These are phyloP conservation scores for Cantharis rustica DNA, from an alignment of 2,888 invertebrate genomes.

Conservation along the genomic window DNA sequence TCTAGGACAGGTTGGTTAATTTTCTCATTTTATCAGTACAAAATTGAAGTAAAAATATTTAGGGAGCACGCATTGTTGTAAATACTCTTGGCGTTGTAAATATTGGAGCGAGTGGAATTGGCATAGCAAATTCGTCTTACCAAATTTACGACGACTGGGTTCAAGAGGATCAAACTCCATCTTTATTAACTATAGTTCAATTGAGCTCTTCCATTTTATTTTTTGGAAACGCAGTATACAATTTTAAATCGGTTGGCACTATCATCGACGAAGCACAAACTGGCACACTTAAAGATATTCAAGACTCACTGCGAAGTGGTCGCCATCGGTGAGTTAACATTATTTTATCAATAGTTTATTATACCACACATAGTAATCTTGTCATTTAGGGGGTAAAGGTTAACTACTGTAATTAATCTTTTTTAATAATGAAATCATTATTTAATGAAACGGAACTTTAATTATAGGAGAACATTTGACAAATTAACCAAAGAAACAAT, in stretches of 20 bases:
- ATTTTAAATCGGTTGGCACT: conserved; percentile 28
- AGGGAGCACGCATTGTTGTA: conserved; percentile 28
- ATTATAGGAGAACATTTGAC: conserved; percentile 62
- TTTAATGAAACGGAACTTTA: background rate
- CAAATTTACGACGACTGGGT: conserved; percentile 30
- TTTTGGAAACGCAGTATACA: conserved; percentile 41
- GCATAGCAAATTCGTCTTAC: conserved; percentile 34
- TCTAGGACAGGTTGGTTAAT: conserved; percentile 55
- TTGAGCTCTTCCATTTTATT: conserved; percentile 40
- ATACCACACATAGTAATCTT: background rate
- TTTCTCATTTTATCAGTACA: background rate
- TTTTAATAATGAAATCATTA: background rate
- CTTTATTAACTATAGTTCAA: conserved; percentile 36
- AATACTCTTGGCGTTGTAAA: conserved; percentile 33
- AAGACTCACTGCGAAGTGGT: conserved; percentile 60
- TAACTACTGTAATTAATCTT: background rate
- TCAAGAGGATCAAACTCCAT: conserved; percentile 31
- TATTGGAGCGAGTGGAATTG: conserved; percentile 29
- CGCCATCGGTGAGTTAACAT: conserved; percentile 51
- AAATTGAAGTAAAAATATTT: background rate
- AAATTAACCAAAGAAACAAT: conserved; percentile 63
- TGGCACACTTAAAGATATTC: conserved; percentile 59
- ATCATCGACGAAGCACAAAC: conserved; percentile 60
- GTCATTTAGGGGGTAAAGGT: background rate
- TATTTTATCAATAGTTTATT: background rate